These are phyloP conservation scores for Fistularia tabacaria DNA, from an alignment of 2,797 vertebrate species.

Conservation along the genomic window DNA sequence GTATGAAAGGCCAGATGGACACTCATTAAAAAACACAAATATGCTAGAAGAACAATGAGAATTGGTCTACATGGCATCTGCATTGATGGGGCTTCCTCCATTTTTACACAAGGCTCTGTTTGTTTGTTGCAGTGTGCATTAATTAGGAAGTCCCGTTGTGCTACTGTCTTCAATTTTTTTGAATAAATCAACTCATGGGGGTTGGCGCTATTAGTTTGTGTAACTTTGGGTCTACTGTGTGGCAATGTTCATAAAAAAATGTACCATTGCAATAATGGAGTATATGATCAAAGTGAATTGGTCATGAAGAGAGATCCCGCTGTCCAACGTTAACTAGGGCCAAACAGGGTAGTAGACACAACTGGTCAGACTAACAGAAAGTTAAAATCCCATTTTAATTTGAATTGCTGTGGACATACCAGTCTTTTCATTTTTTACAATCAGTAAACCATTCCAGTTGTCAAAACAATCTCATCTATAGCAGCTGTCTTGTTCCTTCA, in stretches of 20 bases:
- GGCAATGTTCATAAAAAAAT: conserved; percentile 48
- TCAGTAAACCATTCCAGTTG: too few species aligned
- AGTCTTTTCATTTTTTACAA: too few species aligned
- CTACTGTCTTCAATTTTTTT: conserved; percentile 66
- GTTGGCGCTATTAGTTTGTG: conserved; percentile 65
- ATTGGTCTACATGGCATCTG: conserved; percentile 41
- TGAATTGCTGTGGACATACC: too few species aligned
- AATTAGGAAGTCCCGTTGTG: conserved; percentile 67
- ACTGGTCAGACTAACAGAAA: too few species aligned
- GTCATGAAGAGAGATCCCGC: too few species aligned
- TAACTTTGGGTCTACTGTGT: conserved; percentile 53
- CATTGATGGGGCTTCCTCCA: conserved; percentile 31
- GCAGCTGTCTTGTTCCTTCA: too few species aligned
- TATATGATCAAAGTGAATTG: too few species aligned
- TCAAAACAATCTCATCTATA: too few species aligned
- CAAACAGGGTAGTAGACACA: too few species aligned
- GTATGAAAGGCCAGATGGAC: conserved; percentile 52
- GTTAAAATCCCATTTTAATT: too few species aligned
- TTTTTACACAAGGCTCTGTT: conserved; percentile 44
- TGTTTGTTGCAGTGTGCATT: conserved; percentile 55
- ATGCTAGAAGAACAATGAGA: conserved; percentile 63
- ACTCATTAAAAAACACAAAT: conserved; percentile 68
- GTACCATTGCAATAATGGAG: neutral
- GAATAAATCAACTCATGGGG: conserved; percentile 74
- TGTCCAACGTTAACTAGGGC: too few species aligned